Conservation (phyloP, 2,888 invertebrate species). For the Drosophila anomelani region DNA sequence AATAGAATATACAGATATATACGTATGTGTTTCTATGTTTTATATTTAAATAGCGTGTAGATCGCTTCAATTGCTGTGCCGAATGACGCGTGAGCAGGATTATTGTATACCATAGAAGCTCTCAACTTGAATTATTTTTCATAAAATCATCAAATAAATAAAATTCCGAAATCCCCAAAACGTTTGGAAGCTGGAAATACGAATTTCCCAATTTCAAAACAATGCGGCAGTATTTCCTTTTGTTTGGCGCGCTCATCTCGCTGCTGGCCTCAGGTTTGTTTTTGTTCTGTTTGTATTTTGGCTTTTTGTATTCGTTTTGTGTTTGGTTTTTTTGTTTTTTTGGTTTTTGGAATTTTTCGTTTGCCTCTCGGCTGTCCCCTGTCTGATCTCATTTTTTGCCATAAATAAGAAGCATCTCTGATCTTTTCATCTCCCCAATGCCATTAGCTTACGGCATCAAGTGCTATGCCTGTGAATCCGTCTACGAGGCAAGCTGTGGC, state of each 20-base stretch:
- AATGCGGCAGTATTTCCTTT: constrained; percentile 68
- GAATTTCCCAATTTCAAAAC: constrained; percentile 16
- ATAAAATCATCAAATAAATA: constrained; percentile 18
- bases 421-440: constrained; percentile 50
- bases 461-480: constrained; percentile 83
- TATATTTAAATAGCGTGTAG: constrained; percentile 36
- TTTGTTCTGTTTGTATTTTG: constrained; percentile 22
- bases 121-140: constrained; percentile 16
- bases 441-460: constrained; percentile 79
- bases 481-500: constrained; percentile 78
- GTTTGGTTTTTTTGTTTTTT: background rate
- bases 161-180: background rate
- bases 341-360: constrained; percentile 9
- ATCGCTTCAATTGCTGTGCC: constrained; percentile 53
- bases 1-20: background rate
- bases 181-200: constrained; percentile 23
- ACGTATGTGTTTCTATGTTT: background rate
- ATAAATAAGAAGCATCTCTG: constrained; percentile 40
- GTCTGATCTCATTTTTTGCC: constrained; percentile 38
- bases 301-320: constrained; percentile 18
- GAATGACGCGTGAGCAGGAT: constrained; percentile 57
- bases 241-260: constrained; percentile 49
- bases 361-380: constrained; percentile 24
- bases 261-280: constrained; percentile 67
- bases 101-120: constrained; percentile 19